Conservation (phyloP, 2,888 invertebrate genomes). For the Lasioglossum calceatum region DNA sequence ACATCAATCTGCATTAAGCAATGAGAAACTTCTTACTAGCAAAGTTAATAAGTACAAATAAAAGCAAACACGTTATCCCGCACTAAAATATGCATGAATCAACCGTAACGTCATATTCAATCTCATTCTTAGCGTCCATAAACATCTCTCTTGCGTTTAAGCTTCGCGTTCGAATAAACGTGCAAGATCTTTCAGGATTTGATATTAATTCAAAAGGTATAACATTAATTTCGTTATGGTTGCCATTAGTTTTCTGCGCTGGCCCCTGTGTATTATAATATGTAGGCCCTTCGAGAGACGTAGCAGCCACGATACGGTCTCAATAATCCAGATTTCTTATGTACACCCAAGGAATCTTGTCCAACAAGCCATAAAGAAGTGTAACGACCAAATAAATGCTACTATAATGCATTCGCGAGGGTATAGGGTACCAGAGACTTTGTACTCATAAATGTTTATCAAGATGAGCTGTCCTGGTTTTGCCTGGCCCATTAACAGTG, state of each 20-base stretch:
- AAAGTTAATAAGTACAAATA: background rate
- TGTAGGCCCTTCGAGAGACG: conserved; percentile 21
- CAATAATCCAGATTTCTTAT: conserved; percentile 50
- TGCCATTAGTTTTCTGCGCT: background rate
- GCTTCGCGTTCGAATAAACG: background rate
- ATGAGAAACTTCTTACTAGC: background rate
- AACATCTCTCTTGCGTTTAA: background rate
- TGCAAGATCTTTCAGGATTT: background rate
- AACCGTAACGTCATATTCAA: background rate
- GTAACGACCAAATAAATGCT: conserved; percentile 57
- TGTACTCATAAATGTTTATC: conserved; percentile 56
- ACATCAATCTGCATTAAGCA: background rate
- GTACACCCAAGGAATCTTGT: conserved; percentile 46
- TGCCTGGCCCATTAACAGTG: conserved; percentile 40
- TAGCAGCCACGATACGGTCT: conserved; percentile 35
- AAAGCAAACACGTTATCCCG: background rate
- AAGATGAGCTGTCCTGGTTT: conserved; percentile 43
- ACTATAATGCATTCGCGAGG: conserved; percentile 46
- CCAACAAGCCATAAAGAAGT: conserved; percentile 52
- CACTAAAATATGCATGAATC: background rate
- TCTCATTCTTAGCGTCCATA: background rate
- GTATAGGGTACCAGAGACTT: conserved; percentile 40
- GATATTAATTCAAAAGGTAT: conserved; percentile 5
- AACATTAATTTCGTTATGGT: conserved; percentile 15
- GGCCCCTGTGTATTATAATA: conserved; percentile 10